Evolutionary conservation across 2,797 vertebrate genomes (phyloP).

Genomic region (Molossus alvarezi): DNA sequence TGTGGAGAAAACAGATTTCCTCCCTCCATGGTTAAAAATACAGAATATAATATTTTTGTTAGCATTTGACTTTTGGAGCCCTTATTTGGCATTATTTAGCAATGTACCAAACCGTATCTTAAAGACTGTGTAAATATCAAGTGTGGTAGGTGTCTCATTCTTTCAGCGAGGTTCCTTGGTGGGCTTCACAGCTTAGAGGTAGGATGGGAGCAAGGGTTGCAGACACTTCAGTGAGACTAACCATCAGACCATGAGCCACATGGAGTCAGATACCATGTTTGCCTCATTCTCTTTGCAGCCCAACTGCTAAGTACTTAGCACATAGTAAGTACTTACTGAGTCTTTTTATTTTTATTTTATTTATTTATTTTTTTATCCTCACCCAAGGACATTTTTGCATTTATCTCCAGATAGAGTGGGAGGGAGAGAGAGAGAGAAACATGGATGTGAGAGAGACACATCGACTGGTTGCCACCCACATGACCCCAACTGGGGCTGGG

Average conservation of each 20-base stretch:
- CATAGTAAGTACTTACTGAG: background rate
- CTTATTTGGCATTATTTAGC: background rate
- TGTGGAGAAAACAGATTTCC: background rate
- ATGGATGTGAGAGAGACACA: too few species aligned
- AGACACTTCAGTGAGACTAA: background rate
- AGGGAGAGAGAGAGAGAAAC: too few species aligned
- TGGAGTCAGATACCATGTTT: background rate
- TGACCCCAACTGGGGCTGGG: too few species aligned
- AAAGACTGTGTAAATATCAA: background rate
- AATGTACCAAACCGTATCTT: background rate
- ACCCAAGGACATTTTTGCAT: too few species aligned
- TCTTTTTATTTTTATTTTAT: slow-evolving; percentile 27
- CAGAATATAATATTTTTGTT: slow-evolving; percentile 13
- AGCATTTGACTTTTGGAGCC: background rate
- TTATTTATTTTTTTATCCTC: too few species aligned
- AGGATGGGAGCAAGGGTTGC: background rate
- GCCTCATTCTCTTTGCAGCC: background rate
- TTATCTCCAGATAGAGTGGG: too few species aligned
- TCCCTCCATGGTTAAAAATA: background rate
- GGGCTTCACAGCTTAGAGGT: background rate
- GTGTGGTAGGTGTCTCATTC: background rate
- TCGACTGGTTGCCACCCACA: too few species aligned
- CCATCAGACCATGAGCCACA: background rate
- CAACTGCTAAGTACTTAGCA: background rate
- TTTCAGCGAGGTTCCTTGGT: background rate